Base-by-base conservation (phyloP, 2,797 vertebrate species). In the Argya squamiceps region DNA sequence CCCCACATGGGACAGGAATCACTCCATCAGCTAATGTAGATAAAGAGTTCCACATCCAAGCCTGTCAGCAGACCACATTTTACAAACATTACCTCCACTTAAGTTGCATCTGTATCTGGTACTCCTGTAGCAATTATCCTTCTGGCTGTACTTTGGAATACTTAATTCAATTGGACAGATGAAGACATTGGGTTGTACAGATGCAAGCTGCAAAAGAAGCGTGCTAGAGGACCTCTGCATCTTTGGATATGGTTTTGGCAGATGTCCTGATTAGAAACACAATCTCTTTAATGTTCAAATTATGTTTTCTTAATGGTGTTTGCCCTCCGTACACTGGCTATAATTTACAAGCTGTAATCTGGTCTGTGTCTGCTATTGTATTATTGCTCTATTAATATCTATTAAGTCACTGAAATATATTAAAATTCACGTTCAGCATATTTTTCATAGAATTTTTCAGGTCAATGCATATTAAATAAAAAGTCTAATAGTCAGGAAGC, bases 331-430 rank as follows among this genome's bases (percentile, higher is more conserved):
- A 80, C 64, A 68, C 44, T 77, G 77, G 58, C 47, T 84, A 43
- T 70, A 96, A 96, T 92, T 93, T 96, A 92, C 83, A 93, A 93
- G 55, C 62, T 92, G 50, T 64, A 88, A 96, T 86, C 53, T 77
- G 69, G 80, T 80, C 65, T 96, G 80, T 87, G 75, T 30, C 83
- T 89, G 50, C 78, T 93, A 32, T 41, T 78, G 85, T 68, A 89
- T 88, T 97, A 91, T 84, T 95, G 76, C 59, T 82, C 80, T 85
- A 92, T 96, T 95, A 97, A 96, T 94, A 90, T 36, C 50, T 88
- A 77, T 96, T 95, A 94, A 73, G 88, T 84, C 73, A 50, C 87
- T 92, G 81, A 89, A 91, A 93, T 83, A 91, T 10, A 95, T 93
- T 95, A 81, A 92, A 93, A 93, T 79, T 91, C 56, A 73, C 0